Base-by-base conservation (phyloP, 2,888 invertebrate species). In the Monopis laevigella region DNA sequence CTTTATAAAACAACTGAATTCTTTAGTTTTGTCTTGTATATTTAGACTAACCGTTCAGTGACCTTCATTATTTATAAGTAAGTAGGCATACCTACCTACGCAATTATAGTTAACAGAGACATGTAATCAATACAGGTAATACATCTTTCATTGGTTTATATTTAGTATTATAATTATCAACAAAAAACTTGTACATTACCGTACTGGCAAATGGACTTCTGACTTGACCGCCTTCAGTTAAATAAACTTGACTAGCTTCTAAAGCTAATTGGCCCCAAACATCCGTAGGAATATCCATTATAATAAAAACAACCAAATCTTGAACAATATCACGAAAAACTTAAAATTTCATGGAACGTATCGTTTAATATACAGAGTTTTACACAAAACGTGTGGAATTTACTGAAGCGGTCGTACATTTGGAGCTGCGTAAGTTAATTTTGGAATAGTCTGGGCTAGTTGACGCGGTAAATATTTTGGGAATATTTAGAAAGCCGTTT, bases 211-310 rank as follows among this genome's bases (percentile, higher is more conserved):
- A 93, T 46, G 90, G 92, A 67, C 92, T 92, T 61, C 89, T 86
- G 54, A 88, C 77, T 53, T 86, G 84, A 44, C 90, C 90, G 47
- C 89, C 90, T 72, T 93, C 93, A 28, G 88, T 87, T 50, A 93
- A 82, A 71, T 92, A 93, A 49, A 93, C 90, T 74, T 92, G 92
- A 53, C 90, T 89, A 41, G 92, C 91, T 72, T 94, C 93, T 45
- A 93, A 83, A 46, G 93, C 93, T 57, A 94, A 80, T 69, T 94
- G 93, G 39, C 93, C 92, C 93, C 93, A 93, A 58, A 94, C 89
- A 82, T 93, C 90, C 41, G 88, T 86, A 36, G 85, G 82, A 51
- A 88, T 77, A 84, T 88, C 88, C 88, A 88, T 88, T 43, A 45
- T 64, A 41, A 40, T n/a, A 35, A 6, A 39, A 28, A 24, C 24